Conservation (phyloP, 1,140 invertebrate species). For the Mycetomoellerius zeteki region DNA sequence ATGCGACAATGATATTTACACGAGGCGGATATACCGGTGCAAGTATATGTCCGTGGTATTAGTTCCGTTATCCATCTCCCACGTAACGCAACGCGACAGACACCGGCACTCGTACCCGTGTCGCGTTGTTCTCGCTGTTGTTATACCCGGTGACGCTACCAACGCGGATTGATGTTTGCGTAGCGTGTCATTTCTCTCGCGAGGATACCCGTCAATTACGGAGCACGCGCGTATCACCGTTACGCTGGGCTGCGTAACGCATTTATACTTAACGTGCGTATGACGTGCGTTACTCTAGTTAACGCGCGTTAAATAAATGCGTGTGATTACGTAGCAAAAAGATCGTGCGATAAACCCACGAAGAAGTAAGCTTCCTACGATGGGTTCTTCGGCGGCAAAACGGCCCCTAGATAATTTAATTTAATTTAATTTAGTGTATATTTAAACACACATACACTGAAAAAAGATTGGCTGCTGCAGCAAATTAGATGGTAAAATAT, state of each 20-base stretch:
- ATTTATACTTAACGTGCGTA: constrained; percentile 3
- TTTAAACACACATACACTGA: too few species aligned
- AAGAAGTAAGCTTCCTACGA: background rate
- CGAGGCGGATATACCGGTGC: background rate
- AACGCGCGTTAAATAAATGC: background rate
- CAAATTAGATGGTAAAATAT: too few species aligned
- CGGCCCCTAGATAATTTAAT: too few species aligned
- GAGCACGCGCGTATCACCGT: constrained; percentile 1
- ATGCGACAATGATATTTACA: constrained; percentile 5
- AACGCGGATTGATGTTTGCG: constrained; percentile 24
- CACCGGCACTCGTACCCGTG: background rate
- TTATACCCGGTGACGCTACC: constrained; percentile 9
- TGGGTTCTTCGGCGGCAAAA: background rate
- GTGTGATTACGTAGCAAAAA: background rate
- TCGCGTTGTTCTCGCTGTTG: background rate
- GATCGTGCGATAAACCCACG: background rate
- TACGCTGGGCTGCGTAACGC: background rate
- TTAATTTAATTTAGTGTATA: too few species aligned
- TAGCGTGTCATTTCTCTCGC: constrained; percentile 14
- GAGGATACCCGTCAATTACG: constrained; percentile 53
- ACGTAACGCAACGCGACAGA: constrained; percentile 28
- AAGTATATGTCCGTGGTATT: constrained; percentile 7
- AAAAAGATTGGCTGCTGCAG: too few species aligned
- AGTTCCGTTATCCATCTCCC: constrained; percentile 29
- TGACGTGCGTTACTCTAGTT: background rate